phyloP scores from a whole-genome alignment of 2,888 invertebrate genomes.

The Protodeltote pygarga region DNA sequence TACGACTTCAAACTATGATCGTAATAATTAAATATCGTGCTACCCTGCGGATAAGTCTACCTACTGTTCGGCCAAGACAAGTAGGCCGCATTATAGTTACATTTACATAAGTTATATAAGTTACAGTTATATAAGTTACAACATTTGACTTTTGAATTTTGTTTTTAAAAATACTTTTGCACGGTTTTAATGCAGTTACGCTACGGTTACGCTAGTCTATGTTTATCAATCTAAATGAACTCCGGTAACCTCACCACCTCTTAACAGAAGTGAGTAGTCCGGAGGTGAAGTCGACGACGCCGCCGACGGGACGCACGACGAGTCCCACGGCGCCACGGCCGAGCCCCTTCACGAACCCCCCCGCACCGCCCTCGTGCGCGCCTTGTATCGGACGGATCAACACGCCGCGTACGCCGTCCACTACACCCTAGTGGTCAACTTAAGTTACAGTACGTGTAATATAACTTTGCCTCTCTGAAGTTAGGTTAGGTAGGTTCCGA shows the following conservation, averaged over 20 bases:
- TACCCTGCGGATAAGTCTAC: too few relatives aligned
- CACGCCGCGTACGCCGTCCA: constrained; percentile 73
- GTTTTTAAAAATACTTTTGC: too few relatives aligned
- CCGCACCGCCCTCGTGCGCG: constrained; percentile 67
- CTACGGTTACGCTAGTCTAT: too few relatives aligned
- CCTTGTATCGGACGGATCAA: constrained; percentile 68
- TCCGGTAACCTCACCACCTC: constrained; percentile 64
- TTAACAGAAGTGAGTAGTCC: constrained; percentile 70
- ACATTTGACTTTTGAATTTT: too few relatives aligned
- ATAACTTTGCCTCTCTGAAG: too few relatives aligned
- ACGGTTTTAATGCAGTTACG: too few relatives aligned
- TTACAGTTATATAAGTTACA: not conserved
- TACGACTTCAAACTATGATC: too few relatives aligned
- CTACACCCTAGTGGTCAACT: constrained; percentile 64
- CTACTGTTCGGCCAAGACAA: too few relatives aligned
- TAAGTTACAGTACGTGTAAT: constrained; percentile 6
- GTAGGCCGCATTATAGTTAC: too few relatives aligned
- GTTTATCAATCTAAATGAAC: constrained; percentile 22
- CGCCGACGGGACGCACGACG: constrained; percentile 71
- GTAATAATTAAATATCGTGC: too few relatives aligned
- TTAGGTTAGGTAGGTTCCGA: too few relatives aligned
- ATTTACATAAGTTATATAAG: too few relatives aligned
- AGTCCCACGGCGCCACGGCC: constrained; percentile 71
- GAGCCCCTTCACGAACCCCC: constrained; percentile 70
- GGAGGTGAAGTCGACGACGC: constrained; percentile 76